Conservation (phyloP, 1,140 invertebrate genomes). For the Platyscapa corneri region DNA sequence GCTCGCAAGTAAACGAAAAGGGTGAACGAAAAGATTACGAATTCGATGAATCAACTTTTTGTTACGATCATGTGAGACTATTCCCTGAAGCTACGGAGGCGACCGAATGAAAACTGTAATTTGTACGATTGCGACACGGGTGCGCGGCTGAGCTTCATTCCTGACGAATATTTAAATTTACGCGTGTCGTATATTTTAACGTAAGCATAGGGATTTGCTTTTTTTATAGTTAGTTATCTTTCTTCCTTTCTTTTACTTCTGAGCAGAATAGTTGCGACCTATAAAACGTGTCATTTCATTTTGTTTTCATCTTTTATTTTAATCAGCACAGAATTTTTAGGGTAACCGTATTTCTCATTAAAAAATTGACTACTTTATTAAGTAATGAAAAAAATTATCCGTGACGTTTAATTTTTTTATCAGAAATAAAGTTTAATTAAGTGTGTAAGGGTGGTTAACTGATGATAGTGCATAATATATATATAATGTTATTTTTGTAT, state of each 20-base stretch:
- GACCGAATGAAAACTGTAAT: slow-evolving; percentile 26
- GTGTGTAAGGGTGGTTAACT: too few species aligned
- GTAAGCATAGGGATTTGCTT: slow-evolving; percentile 14
- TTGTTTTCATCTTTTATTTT: slow-evolving; percentile 18
- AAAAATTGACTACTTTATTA: not conserved
- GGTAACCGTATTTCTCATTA: not conserved
- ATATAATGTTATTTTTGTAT: not conserved
- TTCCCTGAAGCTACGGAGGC: slow-evolving; percentile 51
- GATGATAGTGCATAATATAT: too few species aligned
- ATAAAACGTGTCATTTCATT: slow-evolving; percentile 11
- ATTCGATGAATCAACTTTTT: slow-evolving; percentile 54
- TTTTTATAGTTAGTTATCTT: slow-evolving; percentile 22
- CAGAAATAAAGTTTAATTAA: too few species aligned
- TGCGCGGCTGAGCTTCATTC: not conserved
- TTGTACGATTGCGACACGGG: slow-evolving; percentile 16
- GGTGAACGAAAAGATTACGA: slow-evolving; percentile 42
- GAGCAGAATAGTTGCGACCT: not conserved
- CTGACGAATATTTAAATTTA: slow-evolving; percentile 49
- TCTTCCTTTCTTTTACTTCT: not conserved
- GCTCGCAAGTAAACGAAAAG: not conserved
- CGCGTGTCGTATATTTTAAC: slow-evolving; percentile 35
- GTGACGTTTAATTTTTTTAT: not conserved
- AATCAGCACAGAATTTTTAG: not conserved
- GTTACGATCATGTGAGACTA: slow-evolving; percentile 52
- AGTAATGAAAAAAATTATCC: not conserved